Evolutionary conservation across 1,140 invertebrate species (phyloP).

Genomic region (Caenorhabditis inopinata): DNA sequence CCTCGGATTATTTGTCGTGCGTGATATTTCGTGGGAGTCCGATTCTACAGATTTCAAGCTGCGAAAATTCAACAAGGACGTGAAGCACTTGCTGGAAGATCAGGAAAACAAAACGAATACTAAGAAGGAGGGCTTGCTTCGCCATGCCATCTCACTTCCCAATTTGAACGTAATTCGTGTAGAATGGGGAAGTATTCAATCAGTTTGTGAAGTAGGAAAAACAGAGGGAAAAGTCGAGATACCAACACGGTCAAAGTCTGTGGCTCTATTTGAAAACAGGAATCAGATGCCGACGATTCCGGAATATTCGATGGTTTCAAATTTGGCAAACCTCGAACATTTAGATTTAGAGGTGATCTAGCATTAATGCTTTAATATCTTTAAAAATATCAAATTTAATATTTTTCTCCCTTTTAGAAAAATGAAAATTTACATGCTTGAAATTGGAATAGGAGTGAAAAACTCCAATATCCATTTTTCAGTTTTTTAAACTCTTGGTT

Average conservation of each 20-base stretch:
- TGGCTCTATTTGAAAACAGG: not conserved
- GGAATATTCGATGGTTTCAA: conserved; percentile 10
- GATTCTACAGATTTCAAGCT: conserved; percentile 21
- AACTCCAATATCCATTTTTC: too few species aligned
- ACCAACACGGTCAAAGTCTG: not conserved
- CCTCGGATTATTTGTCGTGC: not conserved
- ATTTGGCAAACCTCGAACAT: conserved; percentile 20
- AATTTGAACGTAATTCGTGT: not conserved
- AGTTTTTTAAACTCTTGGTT: too few species aligned
- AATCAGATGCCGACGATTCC: not conserved
- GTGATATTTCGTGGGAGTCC: conserved; percentile 30
- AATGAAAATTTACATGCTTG: too few species aligned
- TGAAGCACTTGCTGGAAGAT: not conserved
- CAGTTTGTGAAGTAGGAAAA: not conserved
- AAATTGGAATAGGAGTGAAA: too few species aligned
- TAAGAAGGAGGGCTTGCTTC: not conserved
- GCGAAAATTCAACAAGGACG: not conserved
- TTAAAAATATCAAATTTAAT: too few species aligned
- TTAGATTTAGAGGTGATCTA: conserved; percentile 37
- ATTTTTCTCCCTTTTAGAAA: too few species aligned
- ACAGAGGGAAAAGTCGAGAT: not conserved
- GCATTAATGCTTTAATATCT: too few species aligned
- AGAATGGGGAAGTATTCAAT: not conserved
- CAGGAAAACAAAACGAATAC: not conserved
- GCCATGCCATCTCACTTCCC: not conserved